phyloP scores from a whole-genome alignment of 2,113 vertebrate species.

The Oncorhynchus clarkii region DNA sequence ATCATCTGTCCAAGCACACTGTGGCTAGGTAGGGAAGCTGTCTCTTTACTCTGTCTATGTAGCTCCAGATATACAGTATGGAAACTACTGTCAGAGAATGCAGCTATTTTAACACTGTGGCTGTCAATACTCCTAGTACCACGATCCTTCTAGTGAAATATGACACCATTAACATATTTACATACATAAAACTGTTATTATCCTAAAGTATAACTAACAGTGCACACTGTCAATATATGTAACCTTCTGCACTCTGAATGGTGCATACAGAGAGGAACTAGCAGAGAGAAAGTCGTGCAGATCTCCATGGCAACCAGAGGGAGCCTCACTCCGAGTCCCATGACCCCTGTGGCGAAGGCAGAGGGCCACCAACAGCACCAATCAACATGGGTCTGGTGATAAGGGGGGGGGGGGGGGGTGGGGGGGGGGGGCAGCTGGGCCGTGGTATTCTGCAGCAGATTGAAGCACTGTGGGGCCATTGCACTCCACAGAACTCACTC shows the following conservation, averaged over 20 bases:
- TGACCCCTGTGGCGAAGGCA: constrained; percentile 1
- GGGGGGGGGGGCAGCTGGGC: background rate
- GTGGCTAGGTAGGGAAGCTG: background rate
- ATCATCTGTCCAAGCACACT: background rate
- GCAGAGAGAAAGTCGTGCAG: background rate
- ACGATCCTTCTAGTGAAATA: background rate
- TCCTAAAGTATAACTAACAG: background rate
- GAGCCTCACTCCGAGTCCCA: background rate
- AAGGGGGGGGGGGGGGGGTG: background rate
- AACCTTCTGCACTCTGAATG: background rate
- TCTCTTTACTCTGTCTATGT: background rate
- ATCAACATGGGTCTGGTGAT: background rate
- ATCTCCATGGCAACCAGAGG: constrained; percentile 1
- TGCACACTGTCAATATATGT: background rate
- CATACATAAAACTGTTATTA: background rate
- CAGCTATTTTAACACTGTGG: background rate
- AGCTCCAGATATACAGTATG: background rate
- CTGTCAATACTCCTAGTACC: background rate
- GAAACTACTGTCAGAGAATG: background rate
- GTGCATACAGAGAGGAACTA: background rate
- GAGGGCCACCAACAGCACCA: constrained; percentile 4
- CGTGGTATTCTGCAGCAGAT: background rate
- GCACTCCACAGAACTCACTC: too few relatives aligned
- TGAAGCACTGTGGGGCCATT: background rate
- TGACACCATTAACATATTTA: background rate